Evolutionary conservation across 2,888 invertebrate genomes (phyloP), one percentile per base, ranked within the genome.

Genomic region (Peribatodes rhomboidaria): DNA sequence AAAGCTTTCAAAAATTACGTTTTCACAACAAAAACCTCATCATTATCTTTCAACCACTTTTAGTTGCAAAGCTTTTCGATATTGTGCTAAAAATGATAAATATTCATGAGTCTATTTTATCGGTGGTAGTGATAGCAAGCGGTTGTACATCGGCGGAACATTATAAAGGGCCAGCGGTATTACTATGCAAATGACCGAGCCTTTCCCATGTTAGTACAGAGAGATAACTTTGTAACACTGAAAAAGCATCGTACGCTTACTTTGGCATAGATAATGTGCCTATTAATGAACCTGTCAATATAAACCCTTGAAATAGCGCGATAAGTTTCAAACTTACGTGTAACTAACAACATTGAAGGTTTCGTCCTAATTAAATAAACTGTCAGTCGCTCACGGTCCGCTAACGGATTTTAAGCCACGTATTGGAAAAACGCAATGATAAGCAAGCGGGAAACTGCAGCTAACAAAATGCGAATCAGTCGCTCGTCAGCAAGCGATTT

Each of bases 131-230:
- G 64, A 59, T 55, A 44, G 42, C 53, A 49, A 52, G 52, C 54
- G 33, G 61, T 20, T 35, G 44, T 46, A 61, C 46, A 57, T 61
- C 20, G 52, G 35, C 46, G 54, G 50, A 50, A 61, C 52, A 60
- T 61, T 61, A 65, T 55, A 55, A 60, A 55, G 59, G 60, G 41
- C 52, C 46, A 27, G n/a, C 11, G 16, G 56, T 65, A 60, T 65
- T 65, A 56, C 60, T 60, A 65, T 65, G 65, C 60, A 61, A 65
- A 65, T 65, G 44, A 33, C 37, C 41, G 41, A 60, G 54, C 41
- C 18, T 41, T 35, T 55, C 6, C 20, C 13, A 33, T n/a, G 14
- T 18, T 13, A 31, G 11, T 20, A 20, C 55, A 55, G 44, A 55
- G 20, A n/a, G 41, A 41, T 18, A 54, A 54, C 22, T 50, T 13